Base-by-base conservation (phyloP, 2,888 invertebrate genomes). In the Tenthredo livida region DNA sequence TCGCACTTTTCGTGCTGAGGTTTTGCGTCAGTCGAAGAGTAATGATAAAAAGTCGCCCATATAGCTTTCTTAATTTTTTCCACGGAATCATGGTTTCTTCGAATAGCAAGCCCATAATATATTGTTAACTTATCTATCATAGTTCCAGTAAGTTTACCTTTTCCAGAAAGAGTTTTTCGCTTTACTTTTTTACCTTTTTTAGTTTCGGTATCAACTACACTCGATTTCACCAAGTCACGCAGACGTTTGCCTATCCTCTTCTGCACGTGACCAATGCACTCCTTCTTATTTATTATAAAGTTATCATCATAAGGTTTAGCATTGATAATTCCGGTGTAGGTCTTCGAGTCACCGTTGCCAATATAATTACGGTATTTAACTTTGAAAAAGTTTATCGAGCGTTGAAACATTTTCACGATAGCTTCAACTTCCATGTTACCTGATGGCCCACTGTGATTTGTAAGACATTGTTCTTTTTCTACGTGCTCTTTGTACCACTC, bases 1-100 rank as follows among this genome's bases (percentile, higher is more conserved):
- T 50, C 50, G 85, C 90, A 90, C 72, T 89, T 87, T 29, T 87
- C 80, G 86, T 92, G 90, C 84, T 90, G 89, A 25, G 90, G 89
- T 78, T 90, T 88, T 75, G 90, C 87, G 85, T 91, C 87, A 10
- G 90, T 91, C 37, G 91, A 90, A 61, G 70, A 84, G 54, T 90
- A 87, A 84, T 90, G 91, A 86, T 88, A 90, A 65, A 85, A 90
- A 75, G 90, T 90, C 12, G 89, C 90, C 90, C 89, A 90, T 37
- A 90, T 89, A 9, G 88, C 90, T 67, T 88, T 87, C 84, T 88
- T 87, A 89, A 90, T 90, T 37, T 89, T 86, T 78, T 89, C 84
- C 33, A 77, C 65, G 25, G 65, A 65, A 65, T 65, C 21, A 40
- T 75, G 70, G 40, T 87, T 87, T n/a, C 73, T 78, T 72, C 86